Percentiles rank a stretch among this genome's conserved stretches.
phyloP scores from a whole-genome alignment of 1,140 invertebrate species.

The Hesperophylax magnus region DNA sequence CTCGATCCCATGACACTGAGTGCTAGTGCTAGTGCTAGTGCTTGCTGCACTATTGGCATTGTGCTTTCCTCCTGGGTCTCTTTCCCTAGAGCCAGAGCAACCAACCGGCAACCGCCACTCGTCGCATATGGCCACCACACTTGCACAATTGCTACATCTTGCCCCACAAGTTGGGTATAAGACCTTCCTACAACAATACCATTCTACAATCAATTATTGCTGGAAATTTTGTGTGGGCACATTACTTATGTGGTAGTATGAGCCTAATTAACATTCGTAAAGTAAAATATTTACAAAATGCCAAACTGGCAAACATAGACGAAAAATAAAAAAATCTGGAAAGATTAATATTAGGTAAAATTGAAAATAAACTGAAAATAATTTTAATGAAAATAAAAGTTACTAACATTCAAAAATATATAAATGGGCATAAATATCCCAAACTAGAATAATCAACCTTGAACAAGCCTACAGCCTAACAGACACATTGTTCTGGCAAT shows the following conservation, averaged over 20 bases:
- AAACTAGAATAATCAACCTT: constrained; percentile 34
- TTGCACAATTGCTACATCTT: too few relatives aligned
- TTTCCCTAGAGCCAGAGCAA: neutral
- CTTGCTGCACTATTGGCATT: constrained; percentile 24
- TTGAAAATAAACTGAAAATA: constrained; percentile 33
- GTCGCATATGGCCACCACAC: too few relatives aligned
- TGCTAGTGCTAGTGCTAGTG: neutral
- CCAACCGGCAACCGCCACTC: neutral
- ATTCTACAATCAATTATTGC: constrained; percentile 53
- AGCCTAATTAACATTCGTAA: constrained; percentile 44
- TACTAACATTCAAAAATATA: constrained; percentile 31
- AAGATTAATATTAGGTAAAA: constrained; percentile 40
- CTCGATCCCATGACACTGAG: constrained; percentile 23
- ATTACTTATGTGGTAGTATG: constrained; percentile 46
- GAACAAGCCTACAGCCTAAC: constrained; percentile 31
- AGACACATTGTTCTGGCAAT: constrained; percentile 19
- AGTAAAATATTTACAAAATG: constrained; percentile 47
- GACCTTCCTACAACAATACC: neutral
- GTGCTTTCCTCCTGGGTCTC: constrained; percentile 28
- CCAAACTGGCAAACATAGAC: constrained; percentile 18
- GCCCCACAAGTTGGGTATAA: neutral
- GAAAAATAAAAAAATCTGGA: constrained; percentile 43
- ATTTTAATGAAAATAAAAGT: constrained; percentile 40
- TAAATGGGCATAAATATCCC: constrained; percentile 14
- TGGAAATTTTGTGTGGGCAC: constrained; percentile 56